Evolutionary conservation across 2,888 invertebrate genomes (phyloP).

Genomic region (Zaprionus obscuricornis): DNA sequence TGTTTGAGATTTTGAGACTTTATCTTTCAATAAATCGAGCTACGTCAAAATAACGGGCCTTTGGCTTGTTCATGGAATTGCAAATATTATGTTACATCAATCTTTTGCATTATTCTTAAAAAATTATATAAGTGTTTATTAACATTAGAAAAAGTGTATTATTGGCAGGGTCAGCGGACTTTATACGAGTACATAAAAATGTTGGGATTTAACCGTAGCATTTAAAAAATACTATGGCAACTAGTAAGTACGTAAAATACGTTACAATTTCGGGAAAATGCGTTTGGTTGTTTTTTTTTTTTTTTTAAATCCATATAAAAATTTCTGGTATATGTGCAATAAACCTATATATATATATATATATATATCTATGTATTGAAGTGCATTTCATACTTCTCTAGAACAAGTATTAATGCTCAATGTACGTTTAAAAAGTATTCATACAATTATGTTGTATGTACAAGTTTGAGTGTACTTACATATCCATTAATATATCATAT

Average conservation of each 20-base stretch:
- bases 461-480: slow-evolving; percentile 14
- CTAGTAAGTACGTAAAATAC: slow-evolving; percentile 36
- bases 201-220: too few relatives aligned
- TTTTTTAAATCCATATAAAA: slow-evolving; percentile 40
- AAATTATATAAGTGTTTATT: slow-evolving; percentile 23
- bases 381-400: too few relatives aligned
- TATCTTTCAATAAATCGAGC: too few relatives aligned
- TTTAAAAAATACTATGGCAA: too few relatives aligned
- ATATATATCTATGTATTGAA: slow-evolving; percentile 4
- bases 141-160: slow-evolving; percentile 17
- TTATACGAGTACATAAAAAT: slow-evolving; percentile 19
- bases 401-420: background rate
- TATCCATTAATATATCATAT: slow-evolving; percentile 2
- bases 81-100: background rate
- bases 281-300: slow-evolving; percentile 7
- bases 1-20: too few relatives aligned
- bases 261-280: slow-evolving; percentile 37
- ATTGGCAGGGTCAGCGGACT: slow-evolving; percentile 25
- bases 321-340: slow-evolving; percentile 47
- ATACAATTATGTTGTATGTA: slow-evolving; percentile 11
- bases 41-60: slow-evolving; percentile 16
- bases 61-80: slow-evolving; percentile 7
- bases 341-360: slow-evolving; percentile 20
- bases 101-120: slow-evolving; percentile 17
- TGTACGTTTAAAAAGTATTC: background rate